phyloP scores from a whole-genome alignment of 2,113 vertebrate species.

The Scomber scombrus region DNA sequence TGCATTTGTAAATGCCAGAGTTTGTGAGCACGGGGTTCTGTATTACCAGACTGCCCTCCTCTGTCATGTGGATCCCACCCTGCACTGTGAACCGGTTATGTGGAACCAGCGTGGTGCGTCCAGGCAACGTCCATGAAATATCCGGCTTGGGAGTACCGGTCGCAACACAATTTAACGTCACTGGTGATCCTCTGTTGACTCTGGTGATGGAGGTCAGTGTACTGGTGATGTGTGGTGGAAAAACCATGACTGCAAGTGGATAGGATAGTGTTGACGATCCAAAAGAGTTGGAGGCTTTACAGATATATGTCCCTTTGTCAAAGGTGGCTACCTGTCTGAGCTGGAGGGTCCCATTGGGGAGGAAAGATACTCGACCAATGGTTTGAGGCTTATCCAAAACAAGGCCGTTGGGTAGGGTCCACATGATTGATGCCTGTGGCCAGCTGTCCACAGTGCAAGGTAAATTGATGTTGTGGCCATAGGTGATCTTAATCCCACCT shows the following conservation, averaged over 20 bases:
- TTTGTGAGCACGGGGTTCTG: constrained; percentile 83
- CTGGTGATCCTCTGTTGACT: constrained; percentile 75
- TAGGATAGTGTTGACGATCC: constrained; percentile 81
- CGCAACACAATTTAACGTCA: constrained; percentile 79
- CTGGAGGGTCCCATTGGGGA: constrained; percentile 84
- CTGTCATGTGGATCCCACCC: constrained; percentile 83
- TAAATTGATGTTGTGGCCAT: constrained; percentile 80
- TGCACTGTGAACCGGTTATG: constrained; percentile 78
- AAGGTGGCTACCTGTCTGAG: constrained; percentile 79
- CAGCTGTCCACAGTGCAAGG: constrained; percentile 84
- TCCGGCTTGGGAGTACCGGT: constrained; percentile 85
- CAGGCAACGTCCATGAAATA: constrained; percentile 87
- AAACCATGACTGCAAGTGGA: constrained; percentile 84
- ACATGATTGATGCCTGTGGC: constrained; percentile 81
- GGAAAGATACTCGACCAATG: constrained; percentile 72
- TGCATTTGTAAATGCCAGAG: constrained; percentile 89
- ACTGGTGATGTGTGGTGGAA: constrained; percentile 83
- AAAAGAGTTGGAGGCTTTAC: constrained; percentile 84
- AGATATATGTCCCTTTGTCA: constrained; percentile 85
- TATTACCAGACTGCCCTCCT: constrained; percentile 84
- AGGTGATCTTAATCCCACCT: constrained; percentile 82
- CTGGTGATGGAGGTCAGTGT: constrained; percentile 77
- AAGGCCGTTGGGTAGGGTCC: constrained; percentile 85
- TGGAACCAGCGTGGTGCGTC: constrained; percentile 84
- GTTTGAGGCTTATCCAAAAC: constrained; percentile 82